Base-by-base conservation (phyloP, 1,140 invertebrate genomes). In the Anastrepha obliqua region DNA sequence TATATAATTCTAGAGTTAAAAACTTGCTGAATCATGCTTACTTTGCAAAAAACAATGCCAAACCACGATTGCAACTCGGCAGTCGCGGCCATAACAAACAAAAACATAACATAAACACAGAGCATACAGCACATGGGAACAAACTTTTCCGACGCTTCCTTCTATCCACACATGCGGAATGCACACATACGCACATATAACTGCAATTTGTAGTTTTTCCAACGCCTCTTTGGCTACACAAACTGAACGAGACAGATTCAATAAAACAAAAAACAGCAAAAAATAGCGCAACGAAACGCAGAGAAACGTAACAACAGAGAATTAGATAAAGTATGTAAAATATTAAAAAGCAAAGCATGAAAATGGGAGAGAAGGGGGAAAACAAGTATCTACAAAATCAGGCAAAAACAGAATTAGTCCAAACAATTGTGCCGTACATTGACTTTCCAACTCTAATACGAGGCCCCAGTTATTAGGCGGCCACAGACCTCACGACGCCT, bases 401-500 rank as follows among this genome's bases (percentile, higher is more conserved):
- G 70, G 15, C 70, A 51, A 74, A 74, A 74, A 47, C 44, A 42
- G 70, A 42, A 47, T 74, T 74, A 51, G 70, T 47, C 70, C 11
- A 47, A 74, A 47, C 70, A 74, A 74, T 51, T 74, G 44, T 74
- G 70, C 42, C 13, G 70, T 74, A 44, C 70, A 74, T 47, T 74
- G 70, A 74, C 70, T 47, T 44, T 44, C 13, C 70, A 67, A 67
- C 64, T 11, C 64, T 67, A 29, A 20, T 11, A 29, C 64, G 13
- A 3, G 11, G 64, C 20, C 20, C 64, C 9, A 70, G 29, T 29
- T 29, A 29, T 29, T 42, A 70, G 13, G 67, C 39, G 11, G 64
- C 64, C 20, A 67, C 44, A 74, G 70, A 74, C 70, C 70, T 9
- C 70, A 74, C 70, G 70, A 74, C 70, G 70, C 70, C 70, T 15